Evolutionary conservation across 2,113 vertebrate genomes (phyloP).

Genomic region (Cinclus mexicanus): DNA sequence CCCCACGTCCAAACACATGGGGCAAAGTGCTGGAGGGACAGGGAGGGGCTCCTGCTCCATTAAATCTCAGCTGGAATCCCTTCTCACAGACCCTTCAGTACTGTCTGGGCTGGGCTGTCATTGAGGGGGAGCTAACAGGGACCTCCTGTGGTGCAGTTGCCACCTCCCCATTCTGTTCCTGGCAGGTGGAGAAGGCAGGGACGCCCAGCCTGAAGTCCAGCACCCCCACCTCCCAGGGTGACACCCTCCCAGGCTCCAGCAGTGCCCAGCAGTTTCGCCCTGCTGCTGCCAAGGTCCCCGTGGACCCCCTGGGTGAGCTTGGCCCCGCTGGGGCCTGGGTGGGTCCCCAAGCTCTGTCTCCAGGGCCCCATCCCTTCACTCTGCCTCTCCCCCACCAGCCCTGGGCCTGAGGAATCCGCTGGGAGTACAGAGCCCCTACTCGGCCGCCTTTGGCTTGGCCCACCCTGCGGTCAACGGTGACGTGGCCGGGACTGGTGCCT

Average conservation of each 20-base stretch:
- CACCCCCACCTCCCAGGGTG: slow-evolving; percentile 84
- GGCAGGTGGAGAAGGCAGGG: slow-evolving; percentile 89
- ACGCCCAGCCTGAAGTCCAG: slow-evolving; percentile 89
- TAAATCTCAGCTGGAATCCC: accelerated
- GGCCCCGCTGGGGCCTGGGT: accelerated
- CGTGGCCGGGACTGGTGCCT: slow-evolving; percentile 73
- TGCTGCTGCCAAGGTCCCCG: slow-evolving; percentile 71
- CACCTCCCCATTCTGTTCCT: background rate
- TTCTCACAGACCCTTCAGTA: accelerated
- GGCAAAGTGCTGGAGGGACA: background rate
- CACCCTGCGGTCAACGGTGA: slow-evolving; percentile 87
- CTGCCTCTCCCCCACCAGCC: slow-evolving; percentile 65
- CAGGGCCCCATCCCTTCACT: background rate
- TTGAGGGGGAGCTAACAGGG: background rate
- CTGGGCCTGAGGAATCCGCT: slow-evolving; percentile 85
- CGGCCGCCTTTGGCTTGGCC: slow-evolving; percentile 83
- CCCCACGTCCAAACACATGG: background rate
- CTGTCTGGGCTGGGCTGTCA: background rate
- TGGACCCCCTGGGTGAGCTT: slow-evolving; percentile 83
- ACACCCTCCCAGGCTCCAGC: slow-evolving; percentile 77
- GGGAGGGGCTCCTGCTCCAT: background rate
- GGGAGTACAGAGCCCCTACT: slow-evolving; percentile 85
- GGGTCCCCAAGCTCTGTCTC: accelerated
- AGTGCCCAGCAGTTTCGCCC: slow-evolving; percentile 77
- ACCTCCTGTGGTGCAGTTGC: accelerated